A percentile compares a stretch with the other conserved stretches of the same genome.
phyloP scores from a whole-genome alignment of 2,113 vertebrate species.

The Echinops telfairi region DNA sequence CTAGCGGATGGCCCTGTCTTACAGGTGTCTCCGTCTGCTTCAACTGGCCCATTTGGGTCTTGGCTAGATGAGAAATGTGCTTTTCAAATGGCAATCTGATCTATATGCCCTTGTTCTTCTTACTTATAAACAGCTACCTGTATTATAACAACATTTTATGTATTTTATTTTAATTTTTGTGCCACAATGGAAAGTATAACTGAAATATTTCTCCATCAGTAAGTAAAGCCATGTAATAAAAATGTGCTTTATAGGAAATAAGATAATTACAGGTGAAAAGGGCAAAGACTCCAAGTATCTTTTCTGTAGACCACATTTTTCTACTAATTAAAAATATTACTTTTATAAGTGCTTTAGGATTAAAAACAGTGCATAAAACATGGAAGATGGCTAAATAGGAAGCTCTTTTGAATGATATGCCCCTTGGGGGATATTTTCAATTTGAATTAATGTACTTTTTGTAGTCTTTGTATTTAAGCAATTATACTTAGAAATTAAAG shows the following conservation, averaged over 20 bases:
- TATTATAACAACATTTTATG: background rate
- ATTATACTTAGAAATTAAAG: constrained; percentile 28
- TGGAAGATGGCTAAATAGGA: background rate
- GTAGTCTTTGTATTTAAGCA: background rate
- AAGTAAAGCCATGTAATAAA: background rate
- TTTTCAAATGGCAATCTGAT: background rate
- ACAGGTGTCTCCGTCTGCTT: background rate
- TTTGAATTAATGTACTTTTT: constrained; percentile 7
- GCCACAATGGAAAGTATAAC: background rate
- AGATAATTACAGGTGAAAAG: constrained; percentile 26
- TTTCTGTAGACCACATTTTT: background rate
- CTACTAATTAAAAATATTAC: background rate
- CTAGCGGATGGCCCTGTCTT: background rate
- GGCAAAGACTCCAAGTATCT: background rate
- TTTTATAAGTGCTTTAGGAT: constrained; percentile 42
- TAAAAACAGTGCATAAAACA: constrained; percentile 3
- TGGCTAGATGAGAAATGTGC: background rate
- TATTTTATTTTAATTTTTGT: constrained; percentile 32
- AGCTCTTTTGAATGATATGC: background rate
- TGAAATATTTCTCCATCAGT: constrained; percentile 16
- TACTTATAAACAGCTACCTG: background rate
- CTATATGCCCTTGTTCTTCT: background rate
- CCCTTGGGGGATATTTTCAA: background rate
- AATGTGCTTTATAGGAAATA: constrained; percentile 8
- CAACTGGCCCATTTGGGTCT: background rate